These are phyloP conservation scores for Odocoileus hemionus DNA, from an alignment of 2,113 vertebrate species.

Conservation along the genomic window DNA sequence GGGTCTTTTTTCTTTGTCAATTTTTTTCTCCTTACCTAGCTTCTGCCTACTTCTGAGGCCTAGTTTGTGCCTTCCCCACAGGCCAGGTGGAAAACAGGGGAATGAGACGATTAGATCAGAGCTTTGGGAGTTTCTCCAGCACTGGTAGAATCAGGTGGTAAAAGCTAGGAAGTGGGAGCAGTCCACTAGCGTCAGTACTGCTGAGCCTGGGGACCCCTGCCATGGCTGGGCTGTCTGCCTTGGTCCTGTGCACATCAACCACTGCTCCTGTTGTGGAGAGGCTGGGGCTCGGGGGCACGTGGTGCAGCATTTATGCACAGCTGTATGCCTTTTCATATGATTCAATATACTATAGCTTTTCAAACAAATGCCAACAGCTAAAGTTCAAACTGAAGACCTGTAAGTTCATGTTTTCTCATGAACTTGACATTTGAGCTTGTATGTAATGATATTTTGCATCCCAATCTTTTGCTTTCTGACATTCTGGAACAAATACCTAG, in stretches of 20 bases:
- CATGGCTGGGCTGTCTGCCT: background rate
- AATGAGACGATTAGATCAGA: background rate
- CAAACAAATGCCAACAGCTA: constrained; percentile 35
- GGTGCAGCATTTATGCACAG: background rate
- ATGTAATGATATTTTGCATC: constrained; percentile 25
- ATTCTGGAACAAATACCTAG: background rate
- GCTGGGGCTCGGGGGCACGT: background rate
- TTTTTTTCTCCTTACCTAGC: background rate
- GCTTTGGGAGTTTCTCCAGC: background rate
- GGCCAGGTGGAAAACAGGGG: background rate
- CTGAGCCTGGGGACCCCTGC: background rate
- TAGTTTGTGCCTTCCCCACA: background rate
- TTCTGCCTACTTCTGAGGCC: background rate
- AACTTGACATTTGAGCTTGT: background rate
- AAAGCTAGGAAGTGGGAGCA: background rate
- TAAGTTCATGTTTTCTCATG: background rate
- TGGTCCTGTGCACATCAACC: background rate
- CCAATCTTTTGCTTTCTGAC: constrained; percentile 30
- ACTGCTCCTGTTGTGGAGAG: background rate
- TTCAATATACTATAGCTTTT: background rate
- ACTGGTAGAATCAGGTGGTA: background rate
- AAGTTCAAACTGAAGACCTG: background rate
- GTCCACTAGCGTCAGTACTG: background rate
- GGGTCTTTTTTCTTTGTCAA: background rate
- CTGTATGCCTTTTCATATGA: background rate